Evolutionary conservation across 2,888 invertebrate species (phyloP), one percentile per base, ranked within the genome.

Genomic region (Agrilus mali): DNA sequence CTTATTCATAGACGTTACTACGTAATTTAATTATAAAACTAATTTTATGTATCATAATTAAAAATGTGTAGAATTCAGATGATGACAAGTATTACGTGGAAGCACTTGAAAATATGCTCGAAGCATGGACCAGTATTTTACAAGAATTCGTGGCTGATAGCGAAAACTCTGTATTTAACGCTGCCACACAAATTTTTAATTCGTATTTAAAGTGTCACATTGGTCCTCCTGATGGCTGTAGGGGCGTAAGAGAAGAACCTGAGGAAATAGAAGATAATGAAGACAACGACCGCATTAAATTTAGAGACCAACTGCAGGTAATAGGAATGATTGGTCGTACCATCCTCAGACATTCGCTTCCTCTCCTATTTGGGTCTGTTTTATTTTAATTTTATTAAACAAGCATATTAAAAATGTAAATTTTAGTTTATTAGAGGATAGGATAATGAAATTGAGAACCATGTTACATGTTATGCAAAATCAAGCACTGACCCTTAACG

Each of bases 131-230:
- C 36, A 68, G 71, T 37, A 62, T 82, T 36, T 56, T 80, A 10
- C 66, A 63, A 36, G 59, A 58, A 39, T 50, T 44, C 37, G 38
- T 47, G 0, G 67, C 71, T 32, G 56, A 61, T 4, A 41, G 36
- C 14, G 44, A 46, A 22, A 46, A 68, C 48, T 38, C 50, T n/a
- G 54, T 59, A 31, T 50, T 60, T 41, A 55, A 64, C 38, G 55
- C 60, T 34, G 68, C 69, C 6, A 61, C 65, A 10, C 68, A 77
- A 61, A 78, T 90, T 49, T 88, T 90, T 60, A 82, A 86, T 61
- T 79, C 78, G 3, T 92, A 87, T 60, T 65, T 92, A 37, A 80
- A 82, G 56, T 82, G 80, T 56, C 82, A 89, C 63, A 67, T 93
- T 47, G 80, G 84, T 7, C 80, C 87, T 0, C 92, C 92, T 0